Conservation (phyloP, 2,797 vertebrate species). For the Neostethus bicornis region DNA sequence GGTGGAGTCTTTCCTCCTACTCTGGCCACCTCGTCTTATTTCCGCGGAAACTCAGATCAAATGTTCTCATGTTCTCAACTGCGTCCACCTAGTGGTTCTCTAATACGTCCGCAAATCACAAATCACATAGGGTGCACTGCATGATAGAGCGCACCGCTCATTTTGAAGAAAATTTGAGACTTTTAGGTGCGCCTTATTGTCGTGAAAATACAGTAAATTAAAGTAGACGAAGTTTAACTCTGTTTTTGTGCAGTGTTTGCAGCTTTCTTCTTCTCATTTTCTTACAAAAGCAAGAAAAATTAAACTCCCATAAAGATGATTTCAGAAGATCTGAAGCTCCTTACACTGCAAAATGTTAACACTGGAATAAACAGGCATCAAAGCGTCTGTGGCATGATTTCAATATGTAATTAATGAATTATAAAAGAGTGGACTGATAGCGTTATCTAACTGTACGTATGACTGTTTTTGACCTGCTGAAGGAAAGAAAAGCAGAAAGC, state of each 20-base stretch:
- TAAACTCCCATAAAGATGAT: constrained; percentile 15
- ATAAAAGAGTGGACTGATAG: constrained; percentile 49
- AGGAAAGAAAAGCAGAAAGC: constrained; percentile 51
- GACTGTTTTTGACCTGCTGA: constrained; percentile 51
- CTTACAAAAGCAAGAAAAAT: constrained; percentile 10
- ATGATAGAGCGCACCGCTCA: no score
- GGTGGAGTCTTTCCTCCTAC: no score
- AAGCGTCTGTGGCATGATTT: constrained; percentile 48
- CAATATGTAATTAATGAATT: constrained; percentile 44
- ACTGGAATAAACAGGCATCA: constrained; percentile 26
- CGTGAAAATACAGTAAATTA: no score
- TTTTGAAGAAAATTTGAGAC: no score
- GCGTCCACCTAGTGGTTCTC: no score
- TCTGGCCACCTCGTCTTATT: no score
- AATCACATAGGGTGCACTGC: no score
- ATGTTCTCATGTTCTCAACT: no score
- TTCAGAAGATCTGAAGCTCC: constrained; percentile 33
- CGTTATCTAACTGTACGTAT: constrained; percentile 38
- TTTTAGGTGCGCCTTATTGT: no score
- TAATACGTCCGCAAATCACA: no score
- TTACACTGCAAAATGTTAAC: constrained; percentile 19
- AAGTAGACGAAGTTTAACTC: constrained; percentile 51
- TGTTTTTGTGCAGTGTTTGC: constrained; percentile 28
- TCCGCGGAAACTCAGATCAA: no score
- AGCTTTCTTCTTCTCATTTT: constrained; percentile 12